Base-by-base conservation (phyloP, 1,140 invertebrate species). In the Trichonephila clavipes region DNA sequence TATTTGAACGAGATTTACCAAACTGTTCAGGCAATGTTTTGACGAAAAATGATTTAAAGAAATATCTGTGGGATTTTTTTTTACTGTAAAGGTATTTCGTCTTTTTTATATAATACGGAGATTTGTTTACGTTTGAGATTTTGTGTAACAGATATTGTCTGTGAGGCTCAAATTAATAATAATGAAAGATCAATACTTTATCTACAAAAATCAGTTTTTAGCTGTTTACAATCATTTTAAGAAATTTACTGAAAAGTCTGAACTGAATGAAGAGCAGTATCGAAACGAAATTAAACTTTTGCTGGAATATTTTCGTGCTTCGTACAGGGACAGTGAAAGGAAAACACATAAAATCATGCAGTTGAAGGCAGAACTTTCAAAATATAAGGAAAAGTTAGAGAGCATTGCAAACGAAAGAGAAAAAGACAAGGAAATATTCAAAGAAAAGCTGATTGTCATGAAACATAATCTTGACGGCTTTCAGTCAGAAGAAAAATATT, bases 211-310 rank as follows among this genome's bases (percentile, higher is more conserved):
- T 4, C 82, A 83, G 7, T 83, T 83, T 19, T 6, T 18, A 1
- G 44, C 82, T 28, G 82, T 83, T 83, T 83, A 83, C 82, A 24
- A 83, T 16, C 82, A 58, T n/a, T 83, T 83, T 10, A 51, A 24
- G 7, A 51, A n/a, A n/a, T 14, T 59, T 3, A 44, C 19, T 14
- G 82, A n/a, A 16, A 44, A 83, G 10, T 4, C 19, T 51, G n/a
- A 83, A 19, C 40, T 51, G 10, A 12, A 19, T 58, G 21, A 8
- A 7, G 40, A 59, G 21, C 24, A 77, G 28, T 34, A 34, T 34
- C 72, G 34, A 40, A 77, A 34, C 34, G 82, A 83, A 83, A 58
- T 58, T 4, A 51, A 24, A 5, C 82, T 83, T 28, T 21, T 83
- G 40, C 4, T 83, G 3, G 82, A 51, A 0, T 83, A 83, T 24